Conservation (phyloP, 2,797 vertebrate genomes). For the Chelidonichthys spinosus region DNA sequence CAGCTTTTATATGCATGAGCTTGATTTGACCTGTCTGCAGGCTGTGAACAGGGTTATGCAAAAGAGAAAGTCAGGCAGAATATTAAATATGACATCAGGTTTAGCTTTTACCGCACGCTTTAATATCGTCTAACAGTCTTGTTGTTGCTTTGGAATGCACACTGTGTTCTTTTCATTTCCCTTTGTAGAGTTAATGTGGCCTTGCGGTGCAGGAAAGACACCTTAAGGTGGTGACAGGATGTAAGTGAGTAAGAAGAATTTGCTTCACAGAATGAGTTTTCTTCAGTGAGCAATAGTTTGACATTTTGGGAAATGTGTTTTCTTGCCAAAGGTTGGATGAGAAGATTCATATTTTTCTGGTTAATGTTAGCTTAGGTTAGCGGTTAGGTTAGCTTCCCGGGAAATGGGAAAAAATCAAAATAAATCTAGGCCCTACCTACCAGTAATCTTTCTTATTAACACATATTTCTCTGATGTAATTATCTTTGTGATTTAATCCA, state of each 20-base stretch:
- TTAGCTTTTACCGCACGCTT: conserved; percentile 26
- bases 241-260: not conserved
- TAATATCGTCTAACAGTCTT: conserved; percentile 13
- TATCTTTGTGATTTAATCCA: not conserved
- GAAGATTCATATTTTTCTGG: not conserved
- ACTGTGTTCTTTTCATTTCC: conserved; percentile 1
- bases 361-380: not conserved
- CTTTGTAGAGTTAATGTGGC: not conserved
- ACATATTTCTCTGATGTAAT: not conserved
- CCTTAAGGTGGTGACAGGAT: not conserved
- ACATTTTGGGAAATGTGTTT: not conserved
- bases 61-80: conserved; percentile 68
- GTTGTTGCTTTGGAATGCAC: conserved; percentile 20
- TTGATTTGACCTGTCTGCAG: conserved; percentile 75
- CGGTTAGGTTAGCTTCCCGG: not conserved
- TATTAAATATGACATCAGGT: conserved; percentile 67
- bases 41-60: conserved; percentile 60
- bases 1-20: conserved; percentile 74
- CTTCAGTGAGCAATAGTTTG: not conserved
- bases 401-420: not conserved
- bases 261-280: not conserved
- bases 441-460: not conserved
- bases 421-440: not conserved
- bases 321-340: not conserved
- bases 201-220: not conserved